Base-by-base conservation (phyloP, 2,113 vertebrate species). In the Cavia porcellus region DNA sequence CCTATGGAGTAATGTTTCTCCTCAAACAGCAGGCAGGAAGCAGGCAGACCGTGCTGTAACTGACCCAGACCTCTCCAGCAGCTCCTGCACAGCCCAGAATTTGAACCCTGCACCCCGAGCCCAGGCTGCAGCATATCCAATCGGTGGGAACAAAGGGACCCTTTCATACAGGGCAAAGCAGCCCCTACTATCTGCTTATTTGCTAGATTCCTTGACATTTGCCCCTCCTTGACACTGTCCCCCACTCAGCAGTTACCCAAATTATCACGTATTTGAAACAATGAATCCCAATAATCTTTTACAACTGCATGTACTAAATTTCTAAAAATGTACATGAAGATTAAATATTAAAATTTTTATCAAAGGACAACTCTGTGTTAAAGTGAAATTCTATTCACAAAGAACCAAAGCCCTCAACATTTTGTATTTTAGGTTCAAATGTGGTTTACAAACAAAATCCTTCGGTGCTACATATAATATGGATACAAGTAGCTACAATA, bases 341-440 rank as follows among this genome's bases (percentile, higher is more conserved):
- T 35, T 30, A 87, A 84, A 52, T 57, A 22, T 35, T 7, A 66
- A 72, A 87, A 66, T n/a, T 25, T 50, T 42, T 62, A 92, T 28
- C 15, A 89, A 86, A 97, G 35, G 35, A 32, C 24, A 86, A n/a
- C 28, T 92, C 20, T 68, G 22, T 86, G 4, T 90, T 89, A 83
- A 64, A 70, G 59, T 72, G 64, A 25, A 83, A 87, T 75, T 85
- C 68, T 4, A 62, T 38, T 85, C 86, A 95, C 25, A 74, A 11
- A 62, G 9, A 62, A 14, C 59, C 62, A 64, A 90, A 66, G 2
- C 42, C 57, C n/a, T 42, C 24, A 61, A 25, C 28, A 82, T 22
- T 45, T n/a, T 38, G 0, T 81, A 72, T 35, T 66, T 90, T 64
- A 50, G 38, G 55, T 11, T 19, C 55, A 25, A 38, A 74, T 72